Conservation (phyloP, 2,113 vertebrate genomes). For the Phyllopteryx taeniolatus region DNA sequence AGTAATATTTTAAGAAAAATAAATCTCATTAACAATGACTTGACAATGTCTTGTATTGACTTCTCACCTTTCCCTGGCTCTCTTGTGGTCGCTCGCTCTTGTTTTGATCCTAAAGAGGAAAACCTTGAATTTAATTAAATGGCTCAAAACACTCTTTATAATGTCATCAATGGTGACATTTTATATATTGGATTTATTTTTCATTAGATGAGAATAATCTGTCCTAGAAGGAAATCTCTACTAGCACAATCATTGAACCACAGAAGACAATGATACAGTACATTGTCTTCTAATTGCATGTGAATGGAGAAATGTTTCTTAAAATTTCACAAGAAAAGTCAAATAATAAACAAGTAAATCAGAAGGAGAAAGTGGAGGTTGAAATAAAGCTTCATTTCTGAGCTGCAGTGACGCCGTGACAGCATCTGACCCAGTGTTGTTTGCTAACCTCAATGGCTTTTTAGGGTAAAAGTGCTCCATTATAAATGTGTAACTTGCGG, state of each 20-base stretch:
- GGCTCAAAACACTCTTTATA: not conserved
- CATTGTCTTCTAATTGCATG: not conserved
- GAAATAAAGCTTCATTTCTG: not conserved
- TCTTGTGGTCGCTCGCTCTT: slow-evolving; percentile 79
- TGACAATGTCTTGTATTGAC: slow-evolving; percentile 30
- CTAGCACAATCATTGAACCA: not conserved
- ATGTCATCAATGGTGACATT: not conserved
- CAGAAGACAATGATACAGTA: not conserved
- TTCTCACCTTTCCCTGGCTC: slow-evolving; percentile 94
- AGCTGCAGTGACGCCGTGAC: not conserved
- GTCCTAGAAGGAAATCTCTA: not conserved
- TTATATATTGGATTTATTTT: not conserved
- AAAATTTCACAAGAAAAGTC: not conserved
- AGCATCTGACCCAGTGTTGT: not conserved
- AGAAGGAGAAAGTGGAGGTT: not conserved
- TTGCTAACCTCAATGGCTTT: not conserved
- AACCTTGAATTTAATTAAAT: slow-evolving; percentile 20
- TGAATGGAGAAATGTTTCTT: too few species aligned
- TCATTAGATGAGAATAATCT: not conserved
- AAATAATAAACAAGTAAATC: not conserved
- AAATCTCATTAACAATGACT: not conserved
- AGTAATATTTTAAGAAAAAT: not conserved
- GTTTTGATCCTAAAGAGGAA: slow-evolving; percentile 79
- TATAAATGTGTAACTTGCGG: not conserved
- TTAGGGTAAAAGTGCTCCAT: not conserved